Conservation (phyloP, 2,113 vertebrate species). For the Catharus minimus region DNA sequence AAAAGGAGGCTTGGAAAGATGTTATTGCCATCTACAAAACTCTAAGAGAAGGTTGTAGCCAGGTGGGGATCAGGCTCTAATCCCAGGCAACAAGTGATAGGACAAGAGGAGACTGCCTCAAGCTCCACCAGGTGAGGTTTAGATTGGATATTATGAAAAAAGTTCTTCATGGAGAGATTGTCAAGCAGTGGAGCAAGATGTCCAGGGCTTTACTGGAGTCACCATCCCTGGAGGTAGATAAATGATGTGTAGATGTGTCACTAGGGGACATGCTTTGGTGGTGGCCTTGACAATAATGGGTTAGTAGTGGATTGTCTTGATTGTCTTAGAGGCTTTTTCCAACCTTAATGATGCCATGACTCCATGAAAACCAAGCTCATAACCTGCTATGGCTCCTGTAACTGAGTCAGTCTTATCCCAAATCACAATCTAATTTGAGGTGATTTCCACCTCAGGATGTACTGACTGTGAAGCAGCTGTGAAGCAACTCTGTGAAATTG, state of each 20-base stretch:
- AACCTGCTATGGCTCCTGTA: neutral
- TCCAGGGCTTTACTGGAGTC: neutral
- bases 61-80: neutral
- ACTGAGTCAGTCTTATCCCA: neutral
- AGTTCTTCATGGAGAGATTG: neutral
- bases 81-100: neutral
- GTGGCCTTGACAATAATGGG: neutral
- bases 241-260: neutral
- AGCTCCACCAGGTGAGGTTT: neutral
- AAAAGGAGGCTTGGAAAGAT: neutral
- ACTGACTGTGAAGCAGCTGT: accelerated
- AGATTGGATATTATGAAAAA: neutral
- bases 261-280: neutral
- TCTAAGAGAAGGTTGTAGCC: neutral
- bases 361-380: neutral
- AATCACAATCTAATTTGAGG: neutral
- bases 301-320: neutral
- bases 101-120: neutral
- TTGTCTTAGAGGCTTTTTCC: neutral
- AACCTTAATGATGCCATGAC: neutral
- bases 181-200: neutral
- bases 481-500: no score
- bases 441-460: neutral
- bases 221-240: neutral
- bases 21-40: no score